Conservation (phyloP, 2,797 vertebrate genomes). For the Triplophysa yarkandensis region DNA sequence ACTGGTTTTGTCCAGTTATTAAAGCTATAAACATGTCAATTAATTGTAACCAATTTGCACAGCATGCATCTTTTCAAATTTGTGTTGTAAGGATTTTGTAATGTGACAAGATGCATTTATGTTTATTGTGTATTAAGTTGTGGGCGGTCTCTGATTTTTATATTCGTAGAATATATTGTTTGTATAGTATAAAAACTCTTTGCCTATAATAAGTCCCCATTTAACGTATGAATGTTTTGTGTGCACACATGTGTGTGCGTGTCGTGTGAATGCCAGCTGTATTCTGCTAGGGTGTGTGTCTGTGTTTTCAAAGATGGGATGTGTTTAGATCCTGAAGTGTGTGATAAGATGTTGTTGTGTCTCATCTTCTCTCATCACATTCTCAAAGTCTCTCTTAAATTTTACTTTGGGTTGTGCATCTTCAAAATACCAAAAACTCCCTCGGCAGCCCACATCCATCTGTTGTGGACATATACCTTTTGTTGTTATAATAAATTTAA, state of each 20-base stretch:
- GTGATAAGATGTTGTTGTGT: slow-evolving; percentile 60
- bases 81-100: too few relatives aligned
- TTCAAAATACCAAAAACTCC: slow-evolving; percentile 4
- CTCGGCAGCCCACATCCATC: neutral
- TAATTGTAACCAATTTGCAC: neutral
- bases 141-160: too few relatives aligned
- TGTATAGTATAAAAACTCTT: too few relatives aligned
- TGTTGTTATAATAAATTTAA: neutral
- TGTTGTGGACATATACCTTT: neutral
- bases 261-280: slow-evolving; percentile 37
- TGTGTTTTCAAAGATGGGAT: slow-evolving; percentile 14
- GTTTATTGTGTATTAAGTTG: too few relatives aligned
- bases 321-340: slow-evolving; percentile 39
- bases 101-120: too few relatives aligned
- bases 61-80: neutral
- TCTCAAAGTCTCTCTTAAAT: slow-evolving; percentile 32
- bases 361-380: slow-evolving; percentile 59
- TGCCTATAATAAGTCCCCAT: too few relatives aligned
- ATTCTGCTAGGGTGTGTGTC: slow-evolving; percentile 5
- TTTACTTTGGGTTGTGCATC: neutral
- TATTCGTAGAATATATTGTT: too few relatives aligned
- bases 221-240: slow-evolving; percentile 12
- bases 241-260: too few relatives aligned
- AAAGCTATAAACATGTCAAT: neutral
- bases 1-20: neutral